A percentile compares a stretch with the other conserved stretches of the same genome.
phyloP scores from a whole-genome alignment of 2,888 invertebrate genomes.

The Chymomyza procnemis region DNA sequence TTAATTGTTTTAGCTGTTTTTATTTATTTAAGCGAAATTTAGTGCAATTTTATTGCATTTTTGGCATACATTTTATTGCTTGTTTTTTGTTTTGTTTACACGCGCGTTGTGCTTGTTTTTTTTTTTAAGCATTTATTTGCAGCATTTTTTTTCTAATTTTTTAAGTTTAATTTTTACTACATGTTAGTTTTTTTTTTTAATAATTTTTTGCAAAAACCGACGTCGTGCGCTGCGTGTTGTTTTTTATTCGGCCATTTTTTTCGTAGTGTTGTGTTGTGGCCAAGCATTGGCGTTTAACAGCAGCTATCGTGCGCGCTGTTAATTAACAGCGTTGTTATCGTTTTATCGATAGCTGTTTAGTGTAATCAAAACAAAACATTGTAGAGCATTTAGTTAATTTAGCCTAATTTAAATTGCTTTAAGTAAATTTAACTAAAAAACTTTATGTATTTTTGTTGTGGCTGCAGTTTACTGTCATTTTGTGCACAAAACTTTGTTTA shows the following conservation, averaged over 20 bases:
- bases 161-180: not conserved
- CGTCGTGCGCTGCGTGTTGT: not conserved
- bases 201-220: not conserved
- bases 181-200: not conserved
- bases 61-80: constrained; percentile 11
- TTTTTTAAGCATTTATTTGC: not conserved
- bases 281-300: not conserved
- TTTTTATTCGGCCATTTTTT: not conserved
- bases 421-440: too few species aligned
- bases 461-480: too few species aligned
- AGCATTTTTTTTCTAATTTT: not conserved
- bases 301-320: not conserved
- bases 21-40: constrained; percentile 23
- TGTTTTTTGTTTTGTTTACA: constrained; percentile 40
- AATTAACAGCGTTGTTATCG: not conserved
- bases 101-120: not conserved
- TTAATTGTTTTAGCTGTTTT: constrained; percentile 31
- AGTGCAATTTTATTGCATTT: constrained; percentile 44
- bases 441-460: too few species aligned
- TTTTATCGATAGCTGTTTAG: not conserved
- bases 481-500: too few species aligned
- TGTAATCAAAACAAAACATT: not conserved
- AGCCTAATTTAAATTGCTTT: not conserved
- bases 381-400: too few species aligned
- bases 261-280: not conserved